Conservation (phyloP, 2,888 invertebrate species). For the Escarpia spicata region DNA sequence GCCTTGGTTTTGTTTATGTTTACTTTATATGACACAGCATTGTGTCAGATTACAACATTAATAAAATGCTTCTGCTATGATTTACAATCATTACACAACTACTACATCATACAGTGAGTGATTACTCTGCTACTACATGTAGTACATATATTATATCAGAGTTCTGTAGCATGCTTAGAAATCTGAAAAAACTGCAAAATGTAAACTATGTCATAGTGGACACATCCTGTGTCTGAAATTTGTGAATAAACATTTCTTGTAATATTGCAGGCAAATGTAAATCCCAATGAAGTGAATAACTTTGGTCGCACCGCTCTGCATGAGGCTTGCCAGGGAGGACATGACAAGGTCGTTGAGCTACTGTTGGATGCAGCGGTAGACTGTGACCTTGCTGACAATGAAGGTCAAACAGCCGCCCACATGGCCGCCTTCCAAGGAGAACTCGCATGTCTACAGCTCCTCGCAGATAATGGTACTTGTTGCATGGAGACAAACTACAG, state of each 20-base stretch:
- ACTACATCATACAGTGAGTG: no score
- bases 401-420: constrained; percentile 60
- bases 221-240: neutral
- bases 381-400: constrained; percentile 54
- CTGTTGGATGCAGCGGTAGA: constrained; percentile 53
- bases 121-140: no score
- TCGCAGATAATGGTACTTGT: constrained; percentile 54
- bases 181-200: neutral
- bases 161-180: neutral
- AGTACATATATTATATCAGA: neutral
- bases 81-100: no score
- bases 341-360: constrained; percentile 50
- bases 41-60: no score
- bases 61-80: no score
- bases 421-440: constrained; percentile 63
- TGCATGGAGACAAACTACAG: neutral
- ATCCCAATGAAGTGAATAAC: constrained; percentile 47
- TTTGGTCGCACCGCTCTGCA: constrained; percentile 60
- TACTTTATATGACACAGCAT: no score
- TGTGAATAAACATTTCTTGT: neutral
- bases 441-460: constrained; percentile 53
- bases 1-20: no score
- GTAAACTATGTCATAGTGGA: neutral
- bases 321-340: constrained; percentile 62
- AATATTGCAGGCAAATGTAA: constrained; percentile 52